A percentile compares a stretch with the other conserved stretches of the same genome.
These are phyloP conservation scores for Mylabris sibirica DNA, from an alignment of 2,888 invertebrate genomes.

Conservation along the genomic window DNA sequence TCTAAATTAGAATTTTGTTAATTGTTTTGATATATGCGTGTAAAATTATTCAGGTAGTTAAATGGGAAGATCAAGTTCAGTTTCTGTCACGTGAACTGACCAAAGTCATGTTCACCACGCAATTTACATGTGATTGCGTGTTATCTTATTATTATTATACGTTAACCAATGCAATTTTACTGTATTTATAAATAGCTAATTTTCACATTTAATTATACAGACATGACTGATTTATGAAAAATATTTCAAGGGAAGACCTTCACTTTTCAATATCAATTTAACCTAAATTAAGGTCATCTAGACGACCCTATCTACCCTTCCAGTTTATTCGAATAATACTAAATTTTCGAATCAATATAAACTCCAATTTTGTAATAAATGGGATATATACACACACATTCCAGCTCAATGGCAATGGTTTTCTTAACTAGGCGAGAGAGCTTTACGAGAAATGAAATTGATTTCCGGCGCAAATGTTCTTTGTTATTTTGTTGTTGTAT, in stretches of 20 bases:
- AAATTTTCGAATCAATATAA: neutral
- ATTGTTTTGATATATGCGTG: neutral
- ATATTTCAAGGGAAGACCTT: neutral
- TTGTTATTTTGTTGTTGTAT: neutral
- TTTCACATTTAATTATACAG: slow-evolving; percentile 1
- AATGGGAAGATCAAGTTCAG: slow-evolving; percentile 8
- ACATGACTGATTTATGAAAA: neutral
- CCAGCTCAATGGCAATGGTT: too few species aligned
- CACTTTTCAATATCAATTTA: neutral
- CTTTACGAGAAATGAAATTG: neutral
- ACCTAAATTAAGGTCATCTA: neutral
- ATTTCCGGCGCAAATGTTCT: neutral
- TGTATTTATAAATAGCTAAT: neutral
- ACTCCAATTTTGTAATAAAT: neutral
- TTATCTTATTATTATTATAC: neutral
- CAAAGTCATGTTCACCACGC: neutral
- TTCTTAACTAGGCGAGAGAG: neutral
- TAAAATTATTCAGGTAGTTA: neutral
- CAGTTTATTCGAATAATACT: neutral
- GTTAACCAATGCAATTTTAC: neutral
- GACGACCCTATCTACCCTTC: neutral
- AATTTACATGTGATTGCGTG: slow-evolving; percentile 12
- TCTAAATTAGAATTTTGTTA: neutral
- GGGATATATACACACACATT: neutral
- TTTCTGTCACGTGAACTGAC: neutral